Evolutionary conservation across 2,888 invertebrate species (phyloP).

Genomic region (Dynastes grantii): DNA sequence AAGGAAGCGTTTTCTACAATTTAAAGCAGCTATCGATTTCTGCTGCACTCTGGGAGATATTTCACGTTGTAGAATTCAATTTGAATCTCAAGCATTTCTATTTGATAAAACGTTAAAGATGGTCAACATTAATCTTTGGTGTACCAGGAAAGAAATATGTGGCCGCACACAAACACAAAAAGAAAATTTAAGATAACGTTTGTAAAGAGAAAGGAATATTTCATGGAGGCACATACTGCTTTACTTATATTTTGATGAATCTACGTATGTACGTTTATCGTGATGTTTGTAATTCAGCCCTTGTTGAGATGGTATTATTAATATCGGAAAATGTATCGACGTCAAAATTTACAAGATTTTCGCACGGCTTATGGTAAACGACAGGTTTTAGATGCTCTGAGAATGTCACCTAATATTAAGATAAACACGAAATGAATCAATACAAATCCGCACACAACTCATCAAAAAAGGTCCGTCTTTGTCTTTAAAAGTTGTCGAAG

Average conservation of each 20-base stretch:
- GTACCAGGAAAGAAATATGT: neutral
- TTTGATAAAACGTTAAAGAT: conserved; percentile 40
- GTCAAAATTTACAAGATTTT: too few species aligned
- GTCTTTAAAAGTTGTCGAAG: too few species aligned
- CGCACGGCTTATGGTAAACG: too few species aligned
- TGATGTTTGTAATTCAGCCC: too few species aligned
- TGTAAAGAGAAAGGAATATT: neutral
- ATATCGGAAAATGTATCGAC: too few species aligned
- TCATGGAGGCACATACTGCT: neutral
- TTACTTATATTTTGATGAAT: neutral
- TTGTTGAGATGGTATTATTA: too few species aligned
- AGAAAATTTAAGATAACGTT: neutral
- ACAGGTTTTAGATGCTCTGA: too few species aligned
- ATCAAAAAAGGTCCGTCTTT: too few species aligned
- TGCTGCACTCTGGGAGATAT: conserved; percentile 14
- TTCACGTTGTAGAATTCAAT: conserved; percentile 31
- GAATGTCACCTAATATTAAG: too few species aligned
- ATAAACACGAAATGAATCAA: too few species aligned
- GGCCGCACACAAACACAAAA: neutral
- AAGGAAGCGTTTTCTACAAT: conserved; percentile 9
- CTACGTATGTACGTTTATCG: neutral
- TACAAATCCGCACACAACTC: too few species aligned
- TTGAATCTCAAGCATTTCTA: conserved; percentile 22
- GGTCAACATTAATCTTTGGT: conserved; percentile 33
- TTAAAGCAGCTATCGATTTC: conserved; percentile 34